These are phyloP conservation scores for Oncorhynchus clarkii DNA, from an alignment of 2,113 vertebrate species.

Conservation along the genomic window DNA sequence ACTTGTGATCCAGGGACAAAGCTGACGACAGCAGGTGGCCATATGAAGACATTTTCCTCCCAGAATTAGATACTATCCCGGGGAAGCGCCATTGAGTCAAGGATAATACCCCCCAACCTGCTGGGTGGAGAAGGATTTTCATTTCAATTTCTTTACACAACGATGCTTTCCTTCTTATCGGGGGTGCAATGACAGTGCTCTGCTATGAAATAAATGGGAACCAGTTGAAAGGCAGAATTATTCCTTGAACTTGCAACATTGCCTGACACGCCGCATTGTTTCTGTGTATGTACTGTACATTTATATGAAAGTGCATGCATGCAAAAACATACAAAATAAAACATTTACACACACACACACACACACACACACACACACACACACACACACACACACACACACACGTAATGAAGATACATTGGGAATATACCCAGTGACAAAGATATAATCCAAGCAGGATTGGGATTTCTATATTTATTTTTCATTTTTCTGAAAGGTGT, in stretches of 20 bases:
- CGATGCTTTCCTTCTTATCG: conserved; percentile 96
- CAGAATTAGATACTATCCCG: conserved; percentile 95
- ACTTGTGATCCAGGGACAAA: conserved; percentile 95
- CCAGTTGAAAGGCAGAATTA: conserved; percentile 93
- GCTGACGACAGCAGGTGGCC: conserved; percentile 87
- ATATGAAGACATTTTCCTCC: conserved; percentile 91
- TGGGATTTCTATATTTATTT: conserved; percentile 71
- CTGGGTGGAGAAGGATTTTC: conserved; percentile 92
- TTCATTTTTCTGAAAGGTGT: conserved; percentile 78
- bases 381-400: conserved; percentile 50
- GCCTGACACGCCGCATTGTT: conserved; percentile 56
- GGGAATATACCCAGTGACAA: conserved; percentile 80
- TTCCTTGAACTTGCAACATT: conserved; percentile 88
- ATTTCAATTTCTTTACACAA: conserved; percentile 98
- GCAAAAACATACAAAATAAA: conserved; percentile 1
- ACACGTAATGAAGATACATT: conserved; percentile 71
- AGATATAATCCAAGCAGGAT: conserved; percentile 77
- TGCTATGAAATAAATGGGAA: conserved; percentile 90
- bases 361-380: conserved; percentile 12
- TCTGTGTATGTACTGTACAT: conserved; percentile 26
- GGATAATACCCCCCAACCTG: conserved; percentile 92
- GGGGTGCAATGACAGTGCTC: conserved; percentile 87
- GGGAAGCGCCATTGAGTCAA: conserved; percentile 91
- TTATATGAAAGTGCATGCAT: neutral
- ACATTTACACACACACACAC: conserved; percentile 49